Conservation (phyloP, 2,888 invertebrate genomes). For the Eumerus sabulonum region DNA sequence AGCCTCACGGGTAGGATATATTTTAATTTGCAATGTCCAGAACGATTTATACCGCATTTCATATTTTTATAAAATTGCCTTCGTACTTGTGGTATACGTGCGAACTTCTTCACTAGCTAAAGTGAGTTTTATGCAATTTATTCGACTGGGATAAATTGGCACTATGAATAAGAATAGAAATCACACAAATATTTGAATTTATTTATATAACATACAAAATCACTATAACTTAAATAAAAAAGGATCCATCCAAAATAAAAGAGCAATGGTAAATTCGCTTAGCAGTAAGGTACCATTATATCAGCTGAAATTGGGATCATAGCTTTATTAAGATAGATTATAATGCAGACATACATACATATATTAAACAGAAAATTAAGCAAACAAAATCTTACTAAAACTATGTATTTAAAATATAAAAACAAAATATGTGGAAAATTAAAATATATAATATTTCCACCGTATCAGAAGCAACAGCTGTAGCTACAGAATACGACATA, state of each 20-base stretch:
- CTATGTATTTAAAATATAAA: conserved; percentile 31
- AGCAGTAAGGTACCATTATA: conserved; percentile 80
- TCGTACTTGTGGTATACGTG: too few species aligned
- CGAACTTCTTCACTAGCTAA: too few species aligned
- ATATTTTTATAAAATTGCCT: too few species aligned
- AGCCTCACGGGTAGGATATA: too few species aligned
- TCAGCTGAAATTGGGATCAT: conserved; percentile 83
- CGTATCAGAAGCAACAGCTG: conserved; percentile 14
- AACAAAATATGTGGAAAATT: conserved; percentile 38
- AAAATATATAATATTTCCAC: conserved; percentile 48
- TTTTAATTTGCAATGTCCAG: too few species aligned
- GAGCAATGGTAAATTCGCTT: conserved; percentile 79
- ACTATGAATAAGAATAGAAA: too few species aligned
- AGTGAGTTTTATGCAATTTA: too few species aligned
- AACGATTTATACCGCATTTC: too few species aligned
- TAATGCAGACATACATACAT: conserved; percentile 62
- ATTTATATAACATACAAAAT: too few species aligned
- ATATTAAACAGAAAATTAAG: conserved; percentile 57
- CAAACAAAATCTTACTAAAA: conserved; percentile 49
- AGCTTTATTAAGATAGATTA: conserved; percentile 83
- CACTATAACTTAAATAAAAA: conserved; percentile 10
- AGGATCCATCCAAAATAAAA: conserved; percentile 60
- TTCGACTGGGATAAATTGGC: too few species aligned
- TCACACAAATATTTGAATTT: too few species aligned
- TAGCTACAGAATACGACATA: conserved; percentile 25